These are phyloP conservation scores for Cotesia vestalis DNA, from an alignment of 1,140 invertebrate species.

Conservation along the genomic window DNA sequence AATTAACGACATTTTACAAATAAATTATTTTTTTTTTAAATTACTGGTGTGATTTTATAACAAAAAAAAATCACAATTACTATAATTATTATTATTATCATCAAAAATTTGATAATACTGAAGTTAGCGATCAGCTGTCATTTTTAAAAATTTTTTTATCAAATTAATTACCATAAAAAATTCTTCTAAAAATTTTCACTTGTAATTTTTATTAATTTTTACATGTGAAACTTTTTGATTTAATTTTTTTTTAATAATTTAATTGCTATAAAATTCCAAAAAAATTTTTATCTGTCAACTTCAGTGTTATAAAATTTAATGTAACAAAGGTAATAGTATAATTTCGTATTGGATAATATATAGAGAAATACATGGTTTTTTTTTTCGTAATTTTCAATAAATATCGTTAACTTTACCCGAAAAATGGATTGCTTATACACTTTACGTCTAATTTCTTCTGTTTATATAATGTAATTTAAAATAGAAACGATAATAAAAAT, in stretches of 20 bases:
- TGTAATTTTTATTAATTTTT: too few species aligned
- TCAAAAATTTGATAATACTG: not conserved
- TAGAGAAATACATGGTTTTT: constrained; percentile 37
- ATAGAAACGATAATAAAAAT: not conserved
- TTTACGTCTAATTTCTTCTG: not conserved
- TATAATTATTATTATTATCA: constrained; percentile 1
- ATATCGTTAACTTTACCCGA: constrained; percentile 27
- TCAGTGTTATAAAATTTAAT: not conserved
- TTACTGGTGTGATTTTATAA: not conserved
- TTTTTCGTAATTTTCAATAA: constrained; percentile 36
- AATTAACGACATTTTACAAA: constrained; percentile 21
- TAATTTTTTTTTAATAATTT: too few species aligned
- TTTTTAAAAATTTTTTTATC: too few species aligned
- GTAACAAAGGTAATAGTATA: constrained; percentile 29
- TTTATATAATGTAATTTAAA: constrained; percentile 8
- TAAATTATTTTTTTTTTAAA: not conserved
- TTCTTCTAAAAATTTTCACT: too few species aligned
- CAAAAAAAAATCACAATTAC: not conserved
- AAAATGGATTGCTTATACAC: constrained; percentile 3
- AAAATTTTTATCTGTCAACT: too few species aligned
- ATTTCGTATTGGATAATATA: constrained; percentile 20
- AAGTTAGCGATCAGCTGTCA: too few species aligned
- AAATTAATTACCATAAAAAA: too few species aligned
- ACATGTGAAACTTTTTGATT: too few species aligned
- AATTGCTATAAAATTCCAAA: too few species aligned